These are phyloP conservation scores for Nowickia ferox DNA, from an alignment of 2,888 invertebrate genomes.

Conservation along the genomic window DNA sequence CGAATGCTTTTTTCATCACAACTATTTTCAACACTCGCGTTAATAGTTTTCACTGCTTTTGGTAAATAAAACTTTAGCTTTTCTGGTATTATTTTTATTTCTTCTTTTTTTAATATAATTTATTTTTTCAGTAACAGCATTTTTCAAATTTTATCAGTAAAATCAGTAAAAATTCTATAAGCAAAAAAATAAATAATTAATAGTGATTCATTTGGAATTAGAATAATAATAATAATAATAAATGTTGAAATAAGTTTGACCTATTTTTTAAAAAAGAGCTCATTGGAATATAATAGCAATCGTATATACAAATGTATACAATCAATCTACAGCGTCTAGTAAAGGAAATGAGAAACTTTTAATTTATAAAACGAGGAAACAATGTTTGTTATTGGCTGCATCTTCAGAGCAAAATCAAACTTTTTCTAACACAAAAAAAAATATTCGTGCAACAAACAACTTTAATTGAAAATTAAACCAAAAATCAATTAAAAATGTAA, in stretches of 20 bases:
- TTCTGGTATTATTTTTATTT: slow-evolving; percentile 62
- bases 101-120: slow-evolving; percentile 50
- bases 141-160: slow-evolving; percentile 70
- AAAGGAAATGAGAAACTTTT: too few species aligned
- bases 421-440: too few species aligned
- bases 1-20: slow-evolving; percentile 60
- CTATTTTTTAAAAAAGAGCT: background rate
- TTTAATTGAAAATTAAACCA: too few species aligned
- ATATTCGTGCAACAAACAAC: too few species aligned
- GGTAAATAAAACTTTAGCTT: slow-evolving; percentile 55
- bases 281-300: background rate
- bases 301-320: background rate
- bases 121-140: slow-evolving; percentile 52
- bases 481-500: too few species aligned
- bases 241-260: slow-evolving; percentile 59
- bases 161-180: slow-evolving; percentile 76
- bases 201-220: background rate
- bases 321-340: background rate
- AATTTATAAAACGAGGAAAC: too few species aligned
- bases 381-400: too few species aligned
- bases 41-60: slow-evolving; percentile 65
- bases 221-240: slow-evolving; percentile 6
- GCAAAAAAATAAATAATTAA: slow-evolving; percentile 42
- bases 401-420: too few species aligned
- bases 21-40: slow-evolving; percentile 62